Evolutionary conservation across 1,140 invertebrate genomes (phyloP), one percentile per base, ranked within the genome.

Genomic region (Littorina saxatilis): DNA sequence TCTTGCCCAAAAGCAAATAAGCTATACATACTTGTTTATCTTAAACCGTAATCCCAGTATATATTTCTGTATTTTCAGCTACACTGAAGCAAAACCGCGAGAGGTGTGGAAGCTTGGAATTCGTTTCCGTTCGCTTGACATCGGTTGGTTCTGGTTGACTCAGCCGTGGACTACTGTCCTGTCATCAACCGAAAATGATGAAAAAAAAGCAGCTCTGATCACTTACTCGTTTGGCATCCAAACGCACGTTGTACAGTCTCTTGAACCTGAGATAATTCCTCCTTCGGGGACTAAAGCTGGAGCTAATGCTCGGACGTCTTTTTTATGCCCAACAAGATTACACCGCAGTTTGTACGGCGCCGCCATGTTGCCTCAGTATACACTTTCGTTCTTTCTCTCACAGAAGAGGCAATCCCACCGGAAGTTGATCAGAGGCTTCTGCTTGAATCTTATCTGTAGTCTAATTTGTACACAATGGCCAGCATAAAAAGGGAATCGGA

Each of bases 221-320:
- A 82, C 94, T 92, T 93, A 97, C 96, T 95, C 95, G 88, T 95
- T 94, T 29, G 95, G 95, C 89, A 94, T 94, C 97, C 97, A 98
- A 15, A 97, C 92, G 92, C 96, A 96, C 20, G 96, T 95, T 29
- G 96, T 97, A 91, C 95, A 95, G 92, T 98, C 97, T 86, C 97
- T 94, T 20, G 97, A 98, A 11, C 95, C 96, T 1, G 97, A 97
- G 39, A 98, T 91, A 85, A 98, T 95, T 79, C 94, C 94, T 84
- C 94, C 95, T 88, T 96, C 95, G 9, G 94, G 93, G 52, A 89
- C 84, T 73, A 87, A 74, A 9, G 94, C 94, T 9, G 94, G 93
- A 2, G 94, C 93, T 17, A 98, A 93, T 68, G 95, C 95, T 82
- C 97, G 94, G 40, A 98, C 97, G 92, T 98, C 97, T 88, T 95